Evolutionary conservation across 2,888 invertebrate species (phyloP), one percentile per base, ranked within the genome.

Genomic region (Chelonus formosanus): DNA sequence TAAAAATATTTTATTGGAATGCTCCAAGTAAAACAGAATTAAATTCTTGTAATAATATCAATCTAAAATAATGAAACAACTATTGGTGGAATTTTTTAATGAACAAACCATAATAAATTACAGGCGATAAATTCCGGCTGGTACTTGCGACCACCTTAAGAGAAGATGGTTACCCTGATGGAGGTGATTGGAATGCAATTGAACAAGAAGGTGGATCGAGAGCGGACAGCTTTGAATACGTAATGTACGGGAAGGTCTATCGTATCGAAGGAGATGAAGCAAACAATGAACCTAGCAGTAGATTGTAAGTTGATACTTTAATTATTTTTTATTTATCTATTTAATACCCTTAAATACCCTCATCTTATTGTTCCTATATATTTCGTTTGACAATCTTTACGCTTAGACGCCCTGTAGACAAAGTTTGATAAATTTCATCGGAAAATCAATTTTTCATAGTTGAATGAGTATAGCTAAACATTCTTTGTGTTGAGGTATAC

Each of bases 211-310:
- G 94, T 57, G 80, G 83, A 8, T 94, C 95, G 10, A 88, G 97
- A 58, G 97, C 98, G 0, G 97, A 98, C 84, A 95, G 96, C 79
- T 99, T 98, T 80, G 98, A 99, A 84, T 99, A 99, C 86, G 98
- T 99, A 57, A 99, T 99, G 98, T 96, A 94, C 74, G 99, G 99
- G 20, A 96, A 96, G 85, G 93, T 97, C 73, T 97, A 97, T 86
- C 89, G 96, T 76, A 96, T 99, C 82, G 98, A 99, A 85, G 98
- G 98, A 31, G 98, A 98, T 77, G 98, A 98, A 77, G 92, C 90
- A 20, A 91, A 92, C 7, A 91, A 91, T 81, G 95, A 96, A 81
- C 91, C 94, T 0, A 92, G 93, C 5, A 92, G 95, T 40, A 88
- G 96, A 80, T 85, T 98, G 85, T 89, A 80, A 88, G 88, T 85